Evolutionary conservation across 2,888 invertebrate genomes (phyloP).

Genomic region (Scrobipalpa atriplicella): DNA sequence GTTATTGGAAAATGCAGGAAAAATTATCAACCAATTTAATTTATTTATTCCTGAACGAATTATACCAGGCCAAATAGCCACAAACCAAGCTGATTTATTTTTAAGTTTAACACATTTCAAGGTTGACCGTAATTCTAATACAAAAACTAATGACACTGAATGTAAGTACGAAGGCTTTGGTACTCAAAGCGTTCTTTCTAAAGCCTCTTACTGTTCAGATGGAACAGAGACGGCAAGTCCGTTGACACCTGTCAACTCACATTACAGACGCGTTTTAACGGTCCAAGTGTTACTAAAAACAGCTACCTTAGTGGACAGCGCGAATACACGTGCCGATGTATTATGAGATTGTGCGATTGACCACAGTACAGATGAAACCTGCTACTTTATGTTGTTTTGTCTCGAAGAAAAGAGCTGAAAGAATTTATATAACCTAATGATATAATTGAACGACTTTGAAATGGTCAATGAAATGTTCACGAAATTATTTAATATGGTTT

Average conservation of each 20-base stretch:
- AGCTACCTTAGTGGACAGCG: slow-evolving; percentile 8
- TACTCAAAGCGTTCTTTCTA: neutral
- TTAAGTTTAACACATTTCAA: neutral
- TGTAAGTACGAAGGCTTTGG: neutral
- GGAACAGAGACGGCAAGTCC: slow-evolving; percentile 34
- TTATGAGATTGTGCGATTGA: neutral
- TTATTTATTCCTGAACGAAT: no score
- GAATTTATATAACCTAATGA: neutral
- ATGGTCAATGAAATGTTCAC: no score
- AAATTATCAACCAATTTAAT: no score
- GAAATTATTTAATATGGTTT: no score
- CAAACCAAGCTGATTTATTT: neutral
- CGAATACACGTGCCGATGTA: neutral
- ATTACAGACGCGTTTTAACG: slow-evolving; percentile 35
- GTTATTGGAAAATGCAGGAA: slow-evolving; percentile 16
- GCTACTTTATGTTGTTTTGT: slow-evolving; percentile 3
- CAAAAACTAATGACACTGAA: neutral
- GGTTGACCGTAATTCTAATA: neutral
- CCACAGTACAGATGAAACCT: neutral
- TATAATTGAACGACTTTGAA: no score
- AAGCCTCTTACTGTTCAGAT: neutral
- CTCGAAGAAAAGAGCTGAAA: neutral
- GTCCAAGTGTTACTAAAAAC: slow-evolving; percentile 27
- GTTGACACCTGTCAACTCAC: slow-evolving; percentile 51
- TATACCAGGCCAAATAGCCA: no score